Percentiles rank a stretch among this genome's conserved stretches.
Conservation (phyloP, 2,888 invertebrate genomes). For the Yponomeuta evonymella region DNA sequence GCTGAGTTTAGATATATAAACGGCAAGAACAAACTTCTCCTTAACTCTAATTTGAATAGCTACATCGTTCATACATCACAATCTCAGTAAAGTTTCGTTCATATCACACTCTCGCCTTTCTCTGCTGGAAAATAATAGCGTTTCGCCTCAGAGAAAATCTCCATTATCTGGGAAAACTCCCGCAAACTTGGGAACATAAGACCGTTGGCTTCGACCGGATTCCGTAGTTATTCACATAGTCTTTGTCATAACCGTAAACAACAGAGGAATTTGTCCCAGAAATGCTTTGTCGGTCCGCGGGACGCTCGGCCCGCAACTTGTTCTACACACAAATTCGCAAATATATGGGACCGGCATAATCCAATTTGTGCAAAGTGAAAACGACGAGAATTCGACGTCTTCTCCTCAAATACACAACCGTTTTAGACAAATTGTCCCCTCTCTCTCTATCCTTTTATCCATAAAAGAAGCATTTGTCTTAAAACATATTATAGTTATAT, state of each 20-base stretch:
- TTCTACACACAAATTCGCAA: conserved; percentile 65
- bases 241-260: conserved; percentile 60
- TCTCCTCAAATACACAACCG: conserved; percentile 65
- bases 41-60: background rate
- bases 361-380: conserved; percentile 70
- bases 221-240: conserved; percentile 45
- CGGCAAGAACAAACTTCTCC: background rate
- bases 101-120: conserved; percentile 21
- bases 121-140: conserved; percentile 26
- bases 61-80: conserved; percentile 9
- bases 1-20: background rate
- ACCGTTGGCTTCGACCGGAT: conserved; percentile 36
- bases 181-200: conserved; percentile 42
- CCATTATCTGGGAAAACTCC: conserved; percentile 39
- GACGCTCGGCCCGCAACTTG: conserved; percentile 49
- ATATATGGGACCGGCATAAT: conserved; percentile 67
- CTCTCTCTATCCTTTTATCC: conserved; percentile 57
- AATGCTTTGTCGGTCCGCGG: conserved; percentile 56
- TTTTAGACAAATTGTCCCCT: conserved; percentile 70
- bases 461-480: conserved; percentile 63
- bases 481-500: conserved; percentile 34
- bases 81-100: conserved; percentile 12
- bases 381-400: conserved; percentile 62
- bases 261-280: conserved; percentile 53
- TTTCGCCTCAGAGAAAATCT: conserved; percentile 35